A percentile compares a stretch with the other conserved stretches of the same genome.
phyloP scores from a whole-genome alignment of 2,113 vertebrate genomes.

The Synchiropus splendidus region DNA sequence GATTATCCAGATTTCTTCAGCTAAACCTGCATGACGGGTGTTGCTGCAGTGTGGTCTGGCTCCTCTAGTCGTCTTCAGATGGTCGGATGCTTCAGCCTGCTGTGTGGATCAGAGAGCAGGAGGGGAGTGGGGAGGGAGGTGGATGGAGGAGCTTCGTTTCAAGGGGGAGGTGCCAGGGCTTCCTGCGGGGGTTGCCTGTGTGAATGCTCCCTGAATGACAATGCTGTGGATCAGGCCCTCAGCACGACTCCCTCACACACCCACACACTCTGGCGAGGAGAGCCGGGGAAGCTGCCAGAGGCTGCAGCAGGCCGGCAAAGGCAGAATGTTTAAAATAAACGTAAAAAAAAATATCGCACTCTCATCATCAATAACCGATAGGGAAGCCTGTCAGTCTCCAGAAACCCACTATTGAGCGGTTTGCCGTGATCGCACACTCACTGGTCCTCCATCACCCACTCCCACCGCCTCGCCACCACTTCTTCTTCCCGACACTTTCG shows the following conservation, averaged over 20 bases:
- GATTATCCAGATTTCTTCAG: no score
- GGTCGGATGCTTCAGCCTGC: conserved; percentile 25
- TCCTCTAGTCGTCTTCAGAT: no score
- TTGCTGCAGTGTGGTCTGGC: no score
- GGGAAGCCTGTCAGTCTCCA: conserved; percentile 15
- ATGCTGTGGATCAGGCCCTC: conserved; percentile 54
- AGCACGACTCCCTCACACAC: conserved; percentile 21
- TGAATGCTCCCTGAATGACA: conserved; percentile 61
- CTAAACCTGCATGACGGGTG: no score
- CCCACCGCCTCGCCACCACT: conserved; percentile 5
- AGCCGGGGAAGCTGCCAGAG: conserved; percentile 8
- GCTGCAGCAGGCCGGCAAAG: not conserved
- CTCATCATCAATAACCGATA: conserved; percentile 17
- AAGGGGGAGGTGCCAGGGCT: conserved; percentile 50
- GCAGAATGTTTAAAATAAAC: not conserved
- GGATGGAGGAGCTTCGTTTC: conserved; percentile 9
- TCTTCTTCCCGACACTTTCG: conserved; percentile 3
- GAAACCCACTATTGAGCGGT: conserved; percentile 2
- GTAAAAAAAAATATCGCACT: conserved; percentile 6
- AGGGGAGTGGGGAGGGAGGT: not conserved
- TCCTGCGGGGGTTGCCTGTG: conserved; percentile 63
- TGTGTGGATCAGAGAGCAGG: conserved; percentile 41
- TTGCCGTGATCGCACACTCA: conserved; percentile 23
- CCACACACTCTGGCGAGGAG: conserved; percentile 11
- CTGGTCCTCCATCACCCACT: conserved; percentile 9